A percentile compares a stretch with the other conserved stretches of the same genome.
Conservation (phyloP, 2,888 invertebrate species). For the Bombylius discolor region DNA sequence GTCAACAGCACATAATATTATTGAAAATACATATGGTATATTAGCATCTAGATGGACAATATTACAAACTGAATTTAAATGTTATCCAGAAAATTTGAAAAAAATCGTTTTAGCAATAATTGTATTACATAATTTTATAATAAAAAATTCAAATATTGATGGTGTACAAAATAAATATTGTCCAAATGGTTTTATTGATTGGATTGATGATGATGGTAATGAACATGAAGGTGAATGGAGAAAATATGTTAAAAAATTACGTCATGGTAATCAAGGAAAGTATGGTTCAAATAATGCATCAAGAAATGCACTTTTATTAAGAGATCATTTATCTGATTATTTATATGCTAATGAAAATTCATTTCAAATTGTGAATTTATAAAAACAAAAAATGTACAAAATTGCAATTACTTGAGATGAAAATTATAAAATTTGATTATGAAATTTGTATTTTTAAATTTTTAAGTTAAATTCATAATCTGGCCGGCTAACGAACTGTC, state of each 20-base stretch:
- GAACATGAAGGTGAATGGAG: background rate
- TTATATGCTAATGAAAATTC: background rate
- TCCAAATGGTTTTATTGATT: background rate
- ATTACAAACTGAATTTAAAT: background rate
- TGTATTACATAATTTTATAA: background rate
- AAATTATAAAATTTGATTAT: no score
- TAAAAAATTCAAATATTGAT: background rate
- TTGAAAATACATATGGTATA: slow-evolving; percentile 13
- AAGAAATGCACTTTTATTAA: background rate
- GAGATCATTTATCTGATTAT: background rate
- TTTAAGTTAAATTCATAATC: no score
- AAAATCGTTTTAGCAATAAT: background rate
- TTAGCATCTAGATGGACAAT: background rate
- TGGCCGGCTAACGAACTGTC: no score
- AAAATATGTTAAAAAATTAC: background rate
- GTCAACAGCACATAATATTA: slow-evolving; percentile 7
- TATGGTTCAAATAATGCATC: background rate
- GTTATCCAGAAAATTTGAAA: background rate
- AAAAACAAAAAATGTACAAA: no score
- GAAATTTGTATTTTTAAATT: no score
- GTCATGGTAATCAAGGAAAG: background rate
- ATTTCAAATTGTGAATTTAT: no score
- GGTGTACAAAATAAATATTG: background rate
- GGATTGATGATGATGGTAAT: background rate
- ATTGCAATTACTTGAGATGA: no score